Conservation (phyloP, 2,113 vertebrate genomes). For the Pseudolaguvia tuberculata region DNA sequence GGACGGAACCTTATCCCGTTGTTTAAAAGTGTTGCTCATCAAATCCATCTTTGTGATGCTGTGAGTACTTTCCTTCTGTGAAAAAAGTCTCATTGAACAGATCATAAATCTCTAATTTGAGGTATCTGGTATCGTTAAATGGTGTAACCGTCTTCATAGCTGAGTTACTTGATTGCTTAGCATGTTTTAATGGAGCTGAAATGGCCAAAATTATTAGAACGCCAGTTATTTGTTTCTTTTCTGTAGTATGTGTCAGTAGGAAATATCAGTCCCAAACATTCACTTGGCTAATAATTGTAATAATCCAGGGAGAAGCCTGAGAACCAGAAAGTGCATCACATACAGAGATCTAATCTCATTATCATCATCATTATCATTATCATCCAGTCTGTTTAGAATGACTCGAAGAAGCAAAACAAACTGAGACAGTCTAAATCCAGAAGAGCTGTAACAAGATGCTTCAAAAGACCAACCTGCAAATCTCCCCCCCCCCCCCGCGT, state of each 20-base stretch:
- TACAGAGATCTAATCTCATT: too few relatives aligned
- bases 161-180: slow-evolving; percentile 2
- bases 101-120: slow-evolving; percentile 5
- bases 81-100: background rate
- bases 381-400: too few relatives aligned
- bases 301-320: too few relatives aligned
- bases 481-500: too few relatives aligned
- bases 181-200: background rate
- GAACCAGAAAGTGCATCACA: too few relatives aligned
- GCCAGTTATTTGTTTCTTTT: background rate
- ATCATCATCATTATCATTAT: too few relatives aligned
- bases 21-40: background rate
- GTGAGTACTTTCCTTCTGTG: background rate
- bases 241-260: background rate
- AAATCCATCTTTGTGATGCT: slow-evolving; percentile 4
- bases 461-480: too few relatives aligned
- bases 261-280: too few relatives aligned
- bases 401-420: too few relatives aligned
- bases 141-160: background rate
- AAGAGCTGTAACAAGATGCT: too few relatives aligned
- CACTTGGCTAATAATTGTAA: too few relatives aligned
- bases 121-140: background rate
- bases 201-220: background rate
- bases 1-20: slow-evolving; percentile 13
- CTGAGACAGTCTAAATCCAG: too few relatives aligned